These are phyloP conservation scores for Hypercompe scribonia DNA, from an alignment of 2,888 invertebrate species.

Conservation along the genomic window DNA sequence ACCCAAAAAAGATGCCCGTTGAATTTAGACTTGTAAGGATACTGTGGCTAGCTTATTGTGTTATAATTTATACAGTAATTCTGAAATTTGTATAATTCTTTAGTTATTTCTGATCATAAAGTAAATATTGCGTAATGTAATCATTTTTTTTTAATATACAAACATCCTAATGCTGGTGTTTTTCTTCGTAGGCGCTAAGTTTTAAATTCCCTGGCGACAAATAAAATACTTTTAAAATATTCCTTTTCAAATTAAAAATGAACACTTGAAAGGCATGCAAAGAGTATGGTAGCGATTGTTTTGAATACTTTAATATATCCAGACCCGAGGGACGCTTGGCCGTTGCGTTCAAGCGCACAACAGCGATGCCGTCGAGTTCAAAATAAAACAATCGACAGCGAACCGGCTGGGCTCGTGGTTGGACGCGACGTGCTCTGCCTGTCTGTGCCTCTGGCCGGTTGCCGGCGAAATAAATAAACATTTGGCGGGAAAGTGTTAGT, in stretches of 20 bases:
- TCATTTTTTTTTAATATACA: constrained; percentile 3
- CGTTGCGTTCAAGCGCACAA: constrained; percentile 56
- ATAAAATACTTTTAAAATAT: no score
- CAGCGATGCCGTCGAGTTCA: constrained; percentile 58
- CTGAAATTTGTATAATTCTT: not conserved
- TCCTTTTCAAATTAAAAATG: not conserved
- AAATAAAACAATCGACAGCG: constrained; percentile 81
- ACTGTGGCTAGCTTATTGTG: not conserved
- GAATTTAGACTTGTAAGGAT: not conserved
- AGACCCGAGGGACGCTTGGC: constrained; percentile 51
- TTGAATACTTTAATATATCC: constrained; percentile 50
- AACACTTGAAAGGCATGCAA: not conserved
- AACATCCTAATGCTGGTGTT: not conserved
- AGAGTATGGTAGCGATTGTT: constrained; percentile 50
- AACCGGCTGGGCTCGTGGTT: constrained; percentile 80
- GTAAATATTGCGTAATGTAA: not conserved
- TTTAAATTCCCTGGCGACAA: not conserved
- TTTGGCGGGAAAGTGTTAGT: constrained; percentile 73
- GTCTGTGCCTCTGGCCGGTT: constrained; percentile 41
- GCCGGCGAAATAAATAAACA: constrained; percentile 58
- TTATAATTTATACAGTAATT: constrained; percentile 10
- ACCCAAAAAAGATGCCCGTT: not conserved
- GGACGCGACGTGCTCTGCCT: constrained; percentile 67
- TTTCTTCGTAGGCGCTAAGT: not conserved
- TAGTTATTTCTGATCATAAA: constrained; percentile 28